These are phyloP conservation scores for Mesaphorura yosii DNA, from an alignment of 1,140 invertebrate genomes.

Conservation along the genomic window DNA sequence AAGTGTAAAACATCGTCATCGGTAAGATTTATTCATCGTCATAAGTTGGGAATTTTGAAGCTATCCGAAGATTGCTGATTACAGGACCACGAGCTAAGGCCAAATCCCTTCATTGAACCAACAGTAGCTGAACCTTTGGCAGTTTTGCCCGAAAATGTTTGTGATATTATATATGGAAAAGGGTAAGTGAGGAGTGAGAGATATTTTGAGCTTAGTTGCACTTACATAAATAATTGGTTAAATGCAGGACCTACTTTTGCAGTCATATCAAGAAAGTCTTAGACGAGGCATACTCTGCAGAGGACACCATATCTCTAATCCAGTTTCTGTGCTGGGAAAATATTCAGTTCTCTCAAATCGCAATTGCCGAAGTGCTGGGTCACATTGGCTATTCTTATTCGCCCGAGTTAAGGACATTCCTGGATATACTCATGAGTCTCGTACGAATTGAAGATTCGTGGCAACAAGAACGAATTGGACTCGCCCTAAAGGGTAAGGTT, in stretches of 20 bases:
- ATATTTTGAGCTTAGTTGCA: neutral
- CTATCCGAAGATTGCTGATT: neutral
- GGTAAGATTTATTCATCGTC: neutral
- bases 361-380: slow-evolving; percentile 82
- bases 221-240: neutral
- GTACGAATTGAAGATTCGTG: slow-evolving; percentile 87
- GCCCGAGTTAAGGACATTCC: slow-evolving; percentile 81
- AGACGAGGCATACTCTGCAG: slow-evolving; percentile 80
- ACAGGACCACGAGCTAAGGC: too few species aligned
- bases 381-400: slow-evolving; percentile 89
- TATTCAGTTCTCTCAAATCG: slow-evolving; percentile 75
- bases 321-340: slow-evolving; percentile 96
- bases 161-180: slow-evolving; percentile 13
- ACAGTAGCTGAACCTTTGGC: neutral
- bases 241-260: slow-evolving; percentile 30
- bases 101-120: slow-evolving; percentile 18
- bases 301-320: slow-evolving; percentile 75
- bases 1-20: slow-evolving; percentile 12
- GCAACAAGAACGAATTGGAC: slow-evolving; percentile 84
- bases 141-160: slow-evolving; percentile 9
- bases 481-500: slow-evolving; percentile 86
- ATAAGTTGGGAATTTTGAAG: neutral
- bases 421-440: slow-evolving; percentile 76
- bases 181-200: slow-evolving; percentile 8
- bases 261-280: slow-evolving; percentile 91